phyloP scores from a whole-genome alignment of 1,140 invertebrate species.

The Hyles euphorbiae region DNA sequence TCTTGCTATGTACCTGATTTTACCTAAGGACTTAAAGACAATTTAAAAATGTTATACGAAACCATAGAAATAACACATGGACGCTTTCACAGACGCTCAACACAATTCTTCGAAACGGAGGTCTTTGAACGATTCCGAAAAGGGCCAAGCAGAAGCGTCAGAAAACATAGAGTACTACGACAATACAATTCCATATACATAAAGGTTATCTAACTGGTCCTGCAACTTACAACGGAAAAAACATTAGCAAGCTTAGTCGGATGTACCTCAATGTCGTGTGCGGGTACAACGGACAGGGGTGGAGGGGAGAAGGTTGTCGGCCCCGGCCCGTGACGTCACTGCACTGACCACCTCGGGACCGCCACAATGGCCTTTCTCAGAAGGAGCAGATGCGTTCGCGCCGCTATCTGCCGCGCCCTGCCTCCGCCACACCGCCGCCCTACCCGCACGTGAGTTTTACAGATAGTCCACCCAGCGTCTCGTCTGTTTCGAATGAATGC shows the following conservation, averaged over 20 bases:
- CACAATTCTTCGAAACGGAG: too few relatives aligned
- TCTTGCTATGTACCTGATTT: too few relatives aligned
- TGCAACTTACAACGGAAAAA: conserved; percentile 3
- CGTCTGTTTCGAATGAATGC: too few relatives aligned
- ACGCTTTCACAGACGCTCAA: too few relatives aligned
- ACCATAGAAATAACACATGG: too few relatives aligned
- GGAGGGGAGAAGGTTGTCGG: conserved; percentile 59
- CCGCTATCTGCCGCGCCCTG: conserved; percentile 50
- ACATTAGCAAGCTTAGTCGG: conserved; percentile 19
- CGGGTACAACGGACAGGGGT: conserved; percentile 13
- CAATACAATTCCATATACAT: conserved; percentile 1
- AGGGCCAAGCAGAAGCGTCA: too few relatives aligned
- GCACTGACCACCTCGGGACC: conserved; percentile 64
- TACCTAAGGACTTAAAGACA: too few relatives aligned
- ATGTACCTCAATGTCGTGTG: conserved; percentile 28
- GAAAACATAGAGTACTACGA: too few relatives aligned
- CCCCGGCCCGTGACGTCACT: conserved; percentile 68
- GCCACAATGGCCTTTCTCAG: conserved; percentile 68
- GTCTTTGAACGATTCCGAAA: too few relatives aligned
- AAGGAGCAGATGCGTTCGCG: conserved; percentile 65
- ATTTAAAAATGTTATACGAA: too few relatives aligned
- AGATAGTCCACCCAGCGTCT: neutral
- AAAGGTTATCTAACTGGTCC: neutral
- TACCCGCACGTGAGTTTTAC: conserved; percentile 21
- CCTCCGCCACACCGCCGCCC: conserved; percentile 26